Percentiles rank a stretch among this genome's conserved stretches.
Evolutionary conservation across 2,888 invertebrate genomes (phyloP).

Genomic region (Gastracanthus pulcherrimus): DNA sequence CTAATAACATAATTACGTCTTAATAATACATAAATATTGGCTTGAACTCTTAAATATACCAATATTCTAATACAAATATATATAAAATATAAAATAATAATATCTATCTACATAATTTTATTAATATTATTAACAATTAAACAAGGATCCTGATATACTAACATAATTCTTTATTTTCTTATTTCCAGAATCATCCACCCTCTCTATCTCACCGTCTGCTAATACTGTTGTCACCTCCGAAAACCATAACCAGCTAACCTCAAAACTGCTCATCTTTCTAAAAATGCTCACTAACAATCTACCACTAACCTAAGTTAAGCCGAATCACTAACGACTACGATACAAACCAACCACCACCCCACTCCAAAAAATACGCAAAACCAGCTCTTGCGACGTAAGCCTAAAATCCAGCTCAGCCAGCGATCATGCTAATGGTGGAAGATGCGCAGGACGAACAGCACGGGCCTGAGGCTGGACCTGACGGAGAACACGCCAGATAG

Average conservation of each 20-base stretch:
- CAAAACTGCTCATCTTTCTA: background rate
- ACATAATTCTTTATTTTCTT: slow-evolving; percentile 1
- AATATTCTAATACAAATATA: too few relatives aligned
- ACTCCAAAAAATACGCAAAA: background rate
- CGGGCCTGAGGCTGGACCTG: slow-evolving; percentile 75
- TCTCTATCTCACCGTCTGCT: slow-evolving; percentile 25
- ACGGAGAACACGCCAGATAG: slow-evolving; percentile 77
- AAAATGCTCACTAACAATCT: slow-evolving; percentile 21
- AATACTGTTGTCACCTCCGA: slow-evolving; percentile 28
- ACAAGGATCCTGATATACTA: background rate
- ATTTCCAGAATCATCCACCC: slow-evolving; percentile 41
- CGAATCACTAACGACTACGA: background rate
- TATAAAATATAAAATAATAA: too few relatives aligned
- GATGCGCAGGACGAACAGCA: slow-evolving; percentile 75
- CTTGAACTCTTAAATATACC: too few relatives aligned
- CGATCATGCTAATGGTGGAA: slow-evolving; percentile 75
- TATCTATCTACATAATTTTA: background rate
- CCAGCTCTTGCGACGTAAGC: background rate
- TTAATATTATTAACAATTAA: background rate
- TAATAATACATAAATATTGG: too few relatives aligned
- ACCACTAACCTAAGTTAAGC: too few relatives aligned
- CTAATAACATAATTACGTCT: too few relatives aligned
- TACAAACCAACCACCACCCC: background rate
- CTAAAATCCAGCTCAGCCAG: slow-evolving; percentile 20
- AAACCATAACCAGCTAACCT: slow-evolving; percentile 30